Base-by-base conservation (phyloP, 2,113 vertebrate species). In the Pangasianodon gigas region DNA sequence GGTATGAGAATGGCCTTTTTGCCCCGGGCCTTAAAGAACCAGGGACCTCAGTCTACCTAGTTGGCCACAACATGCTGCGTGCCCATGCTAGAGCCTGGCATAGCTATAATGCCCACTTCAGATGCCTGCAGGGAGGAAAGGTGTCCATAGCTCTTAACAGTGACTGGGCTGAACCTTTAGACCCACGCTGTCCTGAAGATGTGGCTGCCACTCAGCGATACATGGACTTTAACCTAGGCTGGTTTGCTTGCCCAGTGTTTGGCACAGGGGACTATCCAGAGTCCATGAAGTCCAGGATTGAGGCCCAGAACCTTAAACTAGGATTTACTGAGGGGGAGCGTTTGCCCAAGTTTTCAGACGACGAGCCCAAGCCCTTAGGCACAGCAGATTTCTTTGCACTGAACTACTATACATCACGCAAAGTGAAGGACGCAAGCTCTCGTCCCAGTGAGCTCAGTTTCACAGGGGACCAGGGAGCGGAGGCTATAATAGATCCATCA, bases 311-410 rank as follows among this genome's bases (percentile, higher is more conserved):
- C 92, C 90, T 92, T 88, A 95, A 93, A 83, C 84, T 95, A 91
- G 95, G 94, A 37, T 94, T 93, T 87, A 54, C 90, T 2, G 90
- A 85, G 0, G 91, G 89, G 24, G 93, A 92, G 0, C 92, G 95
- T 54, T 94, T 97, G 88, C 96, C 95, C 13, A 92, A 91, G 82
- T 97, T 97, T 92, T 96, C 94, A 5, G 88, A 96, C 7, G 94
- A 96, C 19, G 97, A 97, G 86, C 94, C 86, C 0, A 86, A 89
- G 46, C 90, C 96, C 87, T 91, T 96, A 85, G 96, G 96, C 89
- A 96, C 96, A 1, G 96, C 96, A 1, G 96, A 97, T 92, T 97
- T 97, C 90, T 98, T 98, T 89, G 95, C 96, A 2, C 87, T 98
- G 44, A 97, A 97, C 75, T 97, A 96, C 93, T 98, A 97, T 6